Evolutionary conservation across 2,113 vertebrate genomes (phyloP).

Genomic region (Manacus vitellinus): DNA sequence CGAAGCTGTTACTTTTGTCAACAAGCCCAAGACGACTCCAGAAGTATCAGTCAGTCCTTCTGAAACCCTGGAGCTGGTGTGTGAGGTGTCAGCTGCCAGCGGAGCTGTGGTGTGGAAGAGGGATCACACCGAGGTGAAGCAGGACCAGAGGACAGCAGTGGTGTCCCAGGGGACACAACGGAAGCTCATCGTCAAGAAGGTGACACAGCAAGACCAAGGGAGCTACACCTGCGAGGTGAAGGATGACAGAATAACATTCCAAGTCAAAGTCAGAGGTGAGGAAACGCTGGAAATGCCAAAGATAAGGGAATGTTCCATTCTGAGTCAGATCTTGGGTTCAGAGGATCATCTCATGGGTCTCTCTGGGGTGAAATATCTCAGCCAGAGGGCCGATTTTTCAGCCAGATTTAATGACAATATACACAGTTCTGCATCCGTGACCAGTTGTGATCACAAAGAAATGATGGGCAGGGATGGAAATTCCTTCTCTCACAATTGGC

Average conservation of each 20-base stretch:
- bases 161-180: constrained; percentile 34
- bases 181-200: constrained; percentile 53
- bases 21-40: constrained; percentile 43
- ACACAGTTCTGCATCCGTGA: not conserved
- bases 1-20: constrained; percentile 54
- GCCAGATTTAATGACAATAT: not conserved
- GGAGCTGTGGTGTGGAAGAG: constrained; percentile 82
- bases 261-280: constrained; percentile 68
- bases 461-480: accelerated
- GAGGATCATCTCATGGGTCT: not conserved
- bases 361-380: not conserved
- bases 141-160: constrained; percentile 48
- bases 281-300: not conserved
- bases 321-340: accelerated
- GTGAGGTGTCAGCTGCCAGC: constrained; percentile 76
- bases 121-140: constrained; percentile 57
- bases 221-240: constrained; percentile 52
- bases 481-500: not conserved
- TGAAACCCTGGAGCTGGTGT: constrained; percentile 82
- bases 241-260: constrained; percentile 41
- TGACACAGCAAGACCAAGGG: constrained; percentile 50
- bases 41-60: constrained; percentile 69
- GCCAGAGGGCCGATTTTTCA: not conserved
- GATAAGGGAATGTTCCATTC: not conserved
- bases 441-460: not conserved